Evolutionary conservation across 2,797 vertebrate genomes (phyloP), one percentile per base, ranked within the genome.

Genomic region (Muraenolepis orangiensis): DNA sequence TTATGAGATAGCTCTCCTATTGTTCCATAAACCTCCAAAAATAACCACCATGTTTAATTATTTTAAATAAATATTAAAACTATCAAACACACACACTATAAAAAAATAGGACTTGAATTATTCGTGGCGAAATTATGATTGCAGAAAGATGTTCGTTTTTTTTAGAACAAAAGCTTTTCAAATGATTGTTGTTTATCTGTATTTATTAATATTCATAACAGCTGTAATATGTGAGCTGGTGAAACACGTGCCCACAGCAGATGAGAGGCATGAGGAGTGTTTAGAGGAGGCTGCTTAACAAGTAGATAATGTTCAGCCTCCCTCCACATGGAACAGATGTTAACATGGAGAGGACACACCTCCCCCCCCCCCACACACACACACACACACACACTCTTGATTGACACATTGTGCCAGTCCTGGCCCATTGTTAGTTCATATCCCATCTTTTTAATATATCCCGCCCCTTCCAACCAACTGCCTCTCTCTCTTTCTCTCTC

Each of bases 321-420:
- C 23, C 29, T 46, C 64, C 74, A 81, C 0, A 29, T 80, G 71
- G 84, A 91, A 78, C 90, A 92, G 89, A 91, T 90, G 90, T 90
- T 88, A 87, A 89, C 85, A 89, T 40, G 72, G 80, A 79, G 73
- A 85, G 83, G 72, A 81, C 74, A 78, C n/a, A 72, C 69, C 86
- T 85, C 82, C 79, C 73, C 74, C 85, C 2, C 10, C 71, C 81
- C 78, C 36, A 23, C 51, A 23, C 20, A 57, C 51, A 57, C 51
- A 57, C 51, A 23, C 51, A 61, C 57, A 57, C 46, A 57, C 20
- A 23, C 57, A 61, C 57, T 0, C 76, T 87, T 85, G 83, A 81
- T 82, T 80, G 80, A 81, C 83, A 76, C 78, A 79, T 81, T 77
- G 82, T 86, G 84, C 86, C 82, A 57, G 77, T 76, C 36, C 20